These are phyloP conservation scores for Zalophus californianus DNA, from an alignment of 2,797 vertebrate genomes.

Conservation along the genomic window DNA sequence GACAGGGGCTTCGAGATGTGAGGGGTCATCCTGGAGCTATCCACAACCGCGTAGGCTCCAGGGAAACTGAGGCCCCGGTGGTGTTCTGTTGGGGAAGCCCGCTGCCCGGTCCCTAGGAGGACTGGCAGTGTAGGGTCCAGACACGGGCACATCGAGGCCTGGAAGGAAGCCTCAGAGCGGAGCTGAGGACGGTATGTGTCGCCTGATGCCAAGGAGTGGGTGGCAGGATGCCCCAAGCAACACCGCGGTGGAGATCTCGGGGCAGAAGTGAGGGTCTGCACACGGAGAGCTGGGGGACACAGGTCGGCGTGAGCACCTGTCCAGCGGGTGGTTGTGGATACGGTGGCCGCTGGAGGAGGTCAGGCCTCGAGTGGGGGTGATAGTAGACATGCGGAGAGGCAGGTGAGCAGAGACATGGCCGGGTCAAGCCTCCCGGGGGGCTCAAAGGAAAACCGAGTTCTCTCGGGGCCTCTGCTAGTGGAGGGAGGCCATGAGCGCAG, in stretches of 20 bases:
- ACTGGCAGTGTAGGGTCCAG: background rate
- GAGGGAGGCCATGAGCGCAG: background rate
- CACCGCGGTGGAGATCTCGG: background rate
- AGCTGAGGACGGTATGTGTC: background rate
- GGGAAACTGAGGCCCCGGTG: background rate
- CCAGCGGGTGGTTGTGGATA: background rate
- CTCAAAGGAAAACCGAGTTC: background rate
- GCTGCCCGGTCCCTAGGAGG: too few relatives aligned
- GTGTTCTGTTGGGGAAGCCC: background rate
- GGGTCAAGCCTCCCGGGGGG: background rate
- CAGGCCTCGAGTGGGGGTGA: background rate
- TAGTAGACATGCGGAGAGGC: background rate
- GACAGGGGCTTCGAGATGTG: background rate
- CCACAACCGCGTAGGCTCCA: background rate
- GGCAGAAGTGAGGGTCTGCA: background rate
- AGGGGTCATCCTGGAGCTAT: background rate
- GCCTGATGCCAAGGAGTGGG: background rate
- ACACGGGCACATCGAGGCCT: background rate
- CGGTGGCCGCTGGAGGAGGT: background rate
- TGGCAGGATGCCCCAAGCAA: background rate
- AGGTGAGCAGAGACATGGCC: background rate
- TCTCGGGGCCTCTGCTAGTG: too few relatives aligned
- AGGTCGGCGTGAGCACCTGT: background rate
- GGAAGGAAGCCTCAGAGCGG: background rate
- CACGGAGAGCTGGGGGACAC: background rate